Evolutionary conservation across 2,888 invertebrate species (phyloP).

Genomic region (Leistus spinibarbis): DNA sequence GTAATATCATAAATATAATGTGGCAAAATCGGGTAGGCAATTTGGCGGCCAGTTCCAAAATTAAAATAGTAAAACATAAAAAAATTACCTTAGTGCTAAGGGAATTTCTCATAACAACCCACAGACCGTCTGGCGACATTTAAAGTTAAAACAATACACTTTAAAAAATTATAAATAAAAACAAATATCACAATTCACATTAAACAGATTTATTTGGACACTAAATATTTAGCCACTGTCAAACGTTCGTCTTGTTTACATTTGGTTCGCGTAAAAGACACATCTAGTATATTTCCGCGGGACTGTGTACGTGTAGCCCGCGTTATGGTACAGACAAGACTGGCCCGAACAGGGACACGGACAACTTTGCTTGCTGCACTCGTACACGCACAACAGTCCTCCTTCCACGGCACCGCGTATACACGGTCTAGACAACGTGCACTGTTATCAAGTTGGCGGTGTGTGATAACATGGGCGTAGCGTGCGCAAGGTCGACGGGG

Average conservation of each 20-base stretch:
- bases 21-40: too few species aligned
- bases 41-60: too few species aligned
- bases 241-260: not conserved
- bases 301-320: not conserved
- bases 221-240: not conserved
- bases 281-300: not conserved
- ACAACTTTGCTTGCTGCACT: not conserved
- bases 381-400: not conserved
- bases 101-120: slow-evolving; percentile 37
- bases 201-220: not conserved
- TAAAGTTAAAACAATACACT: slow-evolving; percentile 14
- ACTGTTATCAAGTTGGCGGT: not conserved
- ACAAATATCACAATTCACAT: not conserved
- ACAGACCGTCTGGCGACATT: slow-evolving; percentile 36
- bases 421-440: slow-evolving; percentile 3
- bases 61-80: not conserved
- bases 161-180: not conserved
- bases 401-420: not conserved
- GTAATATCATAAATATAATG: too few species aligned
- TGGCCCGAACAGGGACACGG: not conserved
- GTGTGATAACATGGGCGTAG: slow-evolving; percentile 2
- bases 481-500: not conserved
- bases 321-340: not conserved
- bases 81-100: slow-evolving; percentile 28
- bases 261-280: not conserved